Evolutionary conservation across 2,113 vertebrate species (phyloP), one percentile per base, ranked within the genome.

Genomic region (Euleptes europaea): DNA sequence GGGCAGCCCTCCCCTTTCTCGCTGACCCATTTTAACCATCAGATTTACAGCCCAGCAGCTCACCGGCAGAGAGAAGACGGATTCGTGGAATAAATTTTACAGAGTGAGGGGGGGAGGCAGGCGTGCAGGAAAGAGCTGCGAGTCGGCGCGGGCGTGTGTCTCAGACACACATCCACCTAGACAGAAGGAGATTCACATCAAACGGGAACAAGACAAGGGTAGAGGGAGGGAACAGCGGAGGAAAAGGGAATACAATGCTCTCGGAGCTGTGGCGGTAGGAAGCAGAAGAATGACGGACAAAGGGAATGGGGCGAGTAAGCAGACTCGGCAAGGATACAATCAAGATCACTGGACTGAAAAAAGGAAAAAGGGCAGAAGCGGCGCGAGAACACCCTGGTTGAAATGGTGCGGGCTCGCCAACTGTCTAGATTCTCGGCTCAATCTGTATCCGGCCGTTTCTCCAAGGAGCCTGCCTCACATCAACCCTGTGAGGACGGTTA

Each of bases 21-120:
- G 19, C 63, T 88, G 90, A 89, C 86, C 91, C 93, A 87, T 83
- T 86, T 93, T 9, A 66, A 70, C 76, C 0, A 0, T 19, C 77
- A 78, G 77, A 78, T 83, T 80, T 81, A 72, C 57, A 87, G 90
- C 19, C 1, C 0, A 71, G 75, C 0, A 0, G 71, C 60, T 65
- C 49, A 54, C 11, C 40, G 5, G 1, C n/a, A 73, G 86, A 5
- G 67, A 72, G 26, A 71, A 71, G 72, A 78, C 82, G 86, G 57
- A 82, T 44, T 44, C 83, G 63, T 40, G 19, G 85, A 60, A 84
- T 44, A 63, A 76, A 85, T 78, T n/a, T 0, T 86, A 76, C 71
- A 69, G 54, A 85, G 44, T 23, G 21, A n/a, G 57, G 28, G 60
- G 78, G 89, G 67, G 80, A 88, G 78, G 15, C 82, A 82, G 84